Evolutionary conservation across 2,797 vertebrate genomes (phyloP), one percentile per base, ranked within the genome.

Genomic region (Danio albolineatus): DNA sequence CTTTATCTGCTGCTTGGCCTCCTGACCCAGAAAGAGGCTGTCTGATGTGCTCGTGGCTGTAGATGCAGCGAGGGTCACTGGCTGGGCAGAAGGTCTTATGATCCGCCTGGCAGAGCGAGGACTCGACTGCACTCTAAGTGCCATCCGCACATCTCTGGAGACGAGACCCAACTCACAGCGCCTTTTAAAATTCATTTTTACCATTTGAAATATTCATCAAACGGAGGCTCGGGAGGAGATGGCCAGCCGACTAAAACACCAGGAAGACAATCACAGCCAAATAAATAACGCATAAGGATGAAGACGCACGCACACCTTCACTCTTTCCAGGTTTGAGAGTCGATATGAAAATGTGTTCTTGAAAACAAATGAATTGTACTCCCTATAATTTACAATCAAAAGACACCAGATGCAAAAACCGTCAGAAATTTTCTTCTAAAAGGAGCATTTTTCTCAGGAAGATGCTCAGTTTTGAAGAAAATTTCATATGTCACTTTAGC

Each of bases 281-380:
- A 93, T 93, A 89, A 92, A 92, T 92, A 92, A 88, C 83, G 85
- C 85, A 87, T 86, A 89, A 91, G 84, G 74, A 53, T 62, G 77
- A 84, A 72, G 81, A 88, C 82, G 54, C 87, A 82, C 83, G 75
- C 86, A 57, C 61, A 54, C 85, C 73, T 82, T 69, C 75, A 81
- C 82, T 82, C 19, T 38, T 79, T 81, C 76, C 51, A 82, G 86
- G 73, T 46, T 46, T 46, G 76, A 53, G 49, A 69, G 16, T 39
- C 10, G 53, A 41, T 39, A 6, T 8, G 16, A 44, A 28, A 56
- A 6, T 0, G 4, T 9, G 21, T 28, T 46, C 21, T 41, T 64
- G 12, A 10, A n/a, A 48, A 51, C 28, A 13, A 8, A 14, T 2
- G 10, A 16, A 7, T 5, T 43, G 39, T 43, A 17, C 61, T n/a